These are phyloP conservation scores for Cyclura pinguis DNA, from an alignment of 2,797 vertebrate species.

Conservation along the genomic window DNA sequence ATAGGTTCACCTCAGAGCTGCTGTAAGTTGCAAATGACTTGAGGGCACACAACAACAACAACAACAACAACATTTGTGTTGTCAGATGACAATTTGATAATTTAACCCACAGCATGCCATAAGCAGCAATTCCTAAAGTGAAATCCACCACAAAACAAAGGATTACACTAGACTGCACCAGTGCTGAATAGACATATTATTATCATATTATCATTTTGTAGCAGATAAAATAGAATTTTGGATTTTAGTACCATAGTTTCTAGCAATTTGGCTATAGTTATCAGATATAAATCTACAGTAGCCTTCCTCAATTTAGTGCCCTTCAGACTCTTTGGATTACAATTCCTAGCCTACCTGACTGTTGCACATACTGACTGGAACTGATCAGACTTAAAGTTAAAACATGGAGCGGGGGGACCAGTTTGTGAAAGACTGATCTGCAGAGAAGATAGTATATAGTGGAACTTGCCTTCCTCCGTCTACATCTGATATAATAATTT, in stretches of 20 bases:
- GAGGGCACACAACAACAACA: no score
- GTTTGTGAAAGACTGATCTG: background rate
- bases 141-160: background rate
- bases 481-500: background rate
- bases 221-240: background rate
- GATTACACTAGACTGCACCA: no score
- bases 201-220: background rate
- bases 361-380: background rate
- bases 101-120: background rate
- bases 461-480: no score
- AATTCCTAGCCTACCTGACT: background rate
- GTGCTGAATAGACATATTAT: no score
- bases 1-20: no score
- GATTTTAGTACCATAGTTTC: background rate
- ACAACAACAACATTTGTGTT: no score
- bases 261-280: background rate
- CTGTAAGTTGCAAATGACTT: no score
- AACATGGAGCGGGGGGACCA: background rate
- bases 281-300: background rate
- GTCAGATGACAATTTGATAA: background rate
- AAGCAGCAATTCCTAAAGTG: background rate
- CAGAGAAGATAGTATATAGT: background rate
- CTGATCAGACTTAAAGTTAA: background rate
- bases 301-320: background rate
- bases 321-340: background rate